phyloP scores from a whole-genome alignment of 2,888 invertebrate species.

The Ctenicera cuprea region DNA sequence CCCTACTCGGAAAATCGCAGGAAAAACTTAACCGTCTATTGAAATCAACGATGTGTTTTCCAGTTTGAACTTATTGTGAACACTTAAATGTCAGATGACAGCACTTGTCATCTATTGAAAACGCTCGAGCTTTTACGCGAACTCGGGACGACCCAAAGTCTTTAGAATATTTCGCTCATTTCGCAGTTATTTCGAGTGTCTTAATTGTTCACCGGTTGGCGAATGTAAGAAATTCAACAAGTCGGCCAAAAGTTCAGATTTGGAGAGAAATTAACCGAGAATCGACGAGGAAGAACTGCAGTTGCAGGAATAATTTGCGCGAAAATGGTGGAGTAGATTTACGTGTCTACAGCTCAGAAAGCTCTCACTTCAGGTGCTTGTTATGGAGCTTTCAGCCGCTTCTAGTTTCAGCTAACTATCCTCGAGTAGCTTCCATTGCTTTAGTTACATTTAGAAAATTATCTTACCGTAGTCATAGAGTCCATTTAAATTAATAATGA shows the following conservation, averaged over 20 bases:
- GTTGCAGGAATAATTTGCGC: slow-evolving; percentile 14
- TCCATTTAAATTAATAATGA: neutral
- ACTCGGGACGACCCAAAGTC: neutral
- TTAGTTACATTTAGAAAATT: slow-evolving; percentile 1
- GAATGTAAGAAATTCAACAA: slow-evolving; percentile 34
- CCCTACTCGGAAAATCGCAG: slow-evolving; percentile 42
- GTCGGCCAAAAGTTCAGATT: neutral
- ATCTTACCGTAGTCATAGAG: neutral
- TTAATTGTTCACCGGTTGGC: slow-evolving; percentile 27
- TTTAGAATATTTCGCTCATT: slow-evolving; percentile 41
- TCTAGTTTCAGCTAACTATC: slow-evolving; percentile 27
- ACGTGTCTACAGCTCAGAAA: slow-evolving; percentile 35
- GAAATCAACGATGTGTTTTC: slow-evolving; percentile 57
- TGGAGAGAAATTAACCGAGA: neutral
- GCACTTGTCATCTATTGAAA: slow-evolving; percentile 61
- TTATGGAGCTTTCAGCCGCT: slow-evolving; percentile 33
- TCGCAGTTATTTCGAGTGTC: slow-evolving; percentile 30
- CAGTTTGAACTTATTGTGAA: slow-evolving; percentile 57
- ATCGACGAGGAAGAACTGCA: neutral
- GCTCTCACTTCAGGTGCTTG: slow-evolving; percentile 38
- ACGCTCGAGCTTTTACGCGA: slow-evolving; percentile 43
- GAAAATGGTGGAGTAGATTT: slow-evolving; percentile 38
- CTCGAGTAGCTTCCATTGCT: slow-evolving; percentile 17
- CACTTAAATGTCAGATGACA: slow-evolving; percentile 62
- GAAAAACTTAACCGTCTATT: slow-evolving; percentile 44